phyloP scores from a whole-genome alignment of 2,888 invertebrate species.

The Alloplasta piceator region DNA sequence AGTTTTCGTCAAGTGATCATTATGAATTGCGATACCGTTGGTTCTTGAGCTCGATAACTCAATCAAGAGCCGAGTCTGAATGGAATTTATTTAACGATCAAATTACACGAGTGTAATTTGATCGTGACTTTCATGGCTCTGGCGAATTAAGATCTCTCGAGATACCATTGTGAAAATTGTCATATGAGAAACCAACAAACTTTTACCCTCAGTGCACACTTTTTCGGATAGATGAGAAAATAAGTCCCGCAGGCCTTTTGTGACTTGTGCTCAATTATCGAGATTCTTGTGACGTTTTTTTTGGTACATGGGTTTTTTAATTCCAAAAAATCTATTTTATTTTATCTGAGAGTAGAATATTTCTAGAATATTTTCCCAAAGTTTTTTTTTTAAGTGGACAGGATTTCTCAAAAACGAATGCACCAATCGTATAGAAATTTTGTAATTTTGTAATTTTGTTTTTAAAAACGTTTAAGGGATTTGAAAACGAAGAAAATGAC shows the following conservation, averaged over 20 bases:
- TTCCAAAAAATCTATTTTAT: too few species aligned
- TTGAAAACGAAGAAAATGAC: too few species aligned
- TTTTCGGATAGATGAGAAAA: not conserved
- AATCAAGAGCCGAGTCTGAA: too few species aligned
- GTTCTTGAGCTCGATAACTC: not conserved
- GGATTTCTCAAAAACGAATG: too few species aligned
- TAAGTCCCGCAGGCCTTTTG: not conserved
- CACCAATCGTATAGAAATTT: too few species aligned
- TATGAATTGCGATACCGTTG: not conserved
- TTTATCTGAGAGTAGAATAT: too few species aligned
- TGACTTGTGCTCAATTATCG: conserved; percentile 9
- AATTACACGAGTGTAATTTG: not conserved
- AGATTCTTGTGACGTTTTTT: not conserved
- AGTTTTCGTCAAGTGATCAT: not conserved
- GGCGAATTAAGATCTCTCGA: too few species aligned
- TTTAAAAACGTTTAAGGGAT: too few species aligned
- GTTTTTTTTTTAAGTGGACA: too few species aligned
- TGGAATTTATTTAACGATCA: not conserved
- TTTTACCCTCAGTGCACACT: not conserved
- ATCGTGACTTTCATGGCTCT: not conserved
- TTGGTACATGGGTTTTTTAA: not conserved
- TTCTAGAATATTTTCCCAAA: too few species aligned
- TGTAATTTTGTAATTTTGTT: too few species aligned
- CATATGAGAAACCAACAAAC: not conserved
- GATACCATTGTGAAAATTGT: too few species aligned